A percentile compares a stretch with the other conserved stretches of the same genome.
These are phyloP conservation scores for Blera fallax DNA, from an alignment of 2,888 invertebrate species.

Conservation along the genomic window DNA sequence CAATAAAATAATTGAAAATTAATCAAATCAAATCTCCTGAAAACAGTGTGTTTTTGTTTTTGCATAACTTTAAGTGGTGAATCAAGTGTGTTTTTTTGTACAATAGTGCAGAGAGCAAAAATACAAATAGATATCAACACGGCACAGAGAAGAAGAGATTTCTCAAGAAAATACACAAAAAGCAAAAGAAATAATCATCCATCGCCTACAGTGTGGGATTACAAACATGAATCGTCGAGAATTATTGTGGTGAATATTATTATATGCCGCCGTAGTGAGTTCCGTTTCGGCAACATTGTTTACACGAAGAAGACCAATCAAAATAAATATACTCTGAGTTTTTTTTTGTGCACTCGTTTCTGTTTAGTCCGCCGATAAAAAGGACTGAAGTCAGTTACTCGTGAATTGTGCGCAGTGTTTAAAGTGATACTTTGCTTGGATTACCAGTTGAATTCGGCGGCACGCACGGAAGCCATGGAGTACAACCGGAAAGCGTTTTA, in stretches of 20 bases:
- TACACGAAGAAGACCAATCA: conserved; percentile 49
- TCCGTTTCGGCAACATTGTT: conserved; percentile 66
- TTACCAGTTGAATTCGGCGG: conserved; percentile 63
- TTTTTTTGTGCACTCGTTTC: not conserved
- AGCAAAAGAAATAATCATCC: not conserved
- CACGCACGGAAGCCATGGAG: conserved; percentile 57
- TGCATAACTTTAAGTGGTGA: conserved; percentile 39
- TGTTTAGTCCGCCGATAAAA: not conserved
- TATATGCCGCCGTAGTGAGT: conserved; percentile 42
- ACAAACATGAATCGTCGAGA: conserved; percentile 2
- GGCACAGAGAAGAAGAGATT: not conserved
- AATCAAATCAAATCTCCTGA: conserved; percentile 1
- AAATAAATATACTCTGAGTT: conserved; percentile 32
- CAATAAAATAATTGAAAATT: conserved; percentile 38
- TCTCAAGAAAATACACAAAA: conserved; percentile 3
- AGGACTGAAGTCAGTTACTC: conserved; percentile 47
- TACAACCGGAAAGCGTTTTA: conserved; percentile 60
- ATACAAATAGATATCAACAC: no score
- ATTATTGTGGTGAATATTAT: conserved; percentile 33
- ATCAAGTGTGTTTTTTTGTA: conserved; percentile 9
- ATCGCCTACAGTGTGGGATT: conserved; percentile 29
- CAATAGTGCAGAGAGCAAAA: conserved; percentile 11
- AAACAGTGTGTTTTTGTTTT: conserved; percentile 35
- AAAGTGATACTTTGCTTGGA: conserved; percentile 56
- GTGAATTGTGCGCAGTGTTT: conserved; percentile 51